Percentiles rank a stretch among this genome's conserved stretches.
Evolutionary conservation across 2,113 vertebrate species (phyloP).

Genomic region (Galeopterus variegatus): DNA sequence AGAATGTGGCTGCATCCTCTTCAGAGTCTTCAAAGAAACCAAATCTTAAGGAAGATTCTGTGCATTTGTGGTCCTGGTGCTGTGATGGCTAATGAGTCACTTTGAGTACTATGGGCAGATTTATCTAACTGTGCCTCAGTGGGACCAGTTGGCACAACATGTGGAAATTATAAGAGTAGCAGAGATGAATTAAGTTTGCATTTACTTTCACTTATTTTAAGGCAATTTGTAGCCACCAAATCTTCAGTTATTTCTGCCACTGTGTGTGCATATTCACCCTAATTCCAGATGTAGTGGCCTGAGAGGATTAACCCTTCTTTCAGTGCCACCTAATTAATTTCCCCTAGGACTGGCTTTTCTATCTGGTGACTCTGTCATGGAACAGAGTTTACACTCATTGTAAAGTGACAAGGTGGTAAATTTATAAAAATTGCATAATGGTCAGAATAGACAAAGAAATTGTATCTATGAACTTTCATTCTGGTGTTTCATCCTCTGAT

Average conservation of each 20-base stretch:
- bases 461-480: conserved; percentile 32
- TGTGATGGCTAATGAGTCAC: conserved; percentile 34
- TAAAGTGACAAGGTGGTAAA: not conserved
- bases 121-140: not conserved
- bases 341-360: conserved; percentile 42
- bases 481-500: not conserved
- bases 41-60: conserved; percentile 46
- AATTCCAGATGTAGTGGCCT: not conserved
- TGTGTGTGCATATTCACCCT: not conserved
- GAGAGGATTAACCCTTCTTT: conserved; percentile 7
- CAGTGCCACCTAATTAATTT: conserved; percentile 40
- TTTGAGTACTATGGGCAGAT: conserved; percentile 24
- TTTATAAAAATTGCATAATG: conserved; percentile 29
- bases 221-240: conserved; percentile 1
- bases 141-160: not conserved
- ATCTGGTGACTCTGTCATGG: conserved; percentile 27
- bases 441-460: conserved; percentile 58
- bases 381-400: conserved; percentile 9
- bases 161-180: conserved; percentile 9
- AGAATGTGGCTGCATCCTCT: conserved; percentile 13
- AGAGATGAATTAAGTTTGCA: conserved; percentile 19
- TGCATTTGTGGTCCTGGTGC: not conserved
- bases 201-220: conserved; percentile 49
- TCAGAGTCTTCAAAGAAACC: conserved; percentile 31
- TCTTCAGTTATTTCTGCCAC: conserved; percentile 51